Evolutionary conservation across 2,888 invertebrate species (phyloP).

Genomic region (Caenorhabditis japonica): DNA sequence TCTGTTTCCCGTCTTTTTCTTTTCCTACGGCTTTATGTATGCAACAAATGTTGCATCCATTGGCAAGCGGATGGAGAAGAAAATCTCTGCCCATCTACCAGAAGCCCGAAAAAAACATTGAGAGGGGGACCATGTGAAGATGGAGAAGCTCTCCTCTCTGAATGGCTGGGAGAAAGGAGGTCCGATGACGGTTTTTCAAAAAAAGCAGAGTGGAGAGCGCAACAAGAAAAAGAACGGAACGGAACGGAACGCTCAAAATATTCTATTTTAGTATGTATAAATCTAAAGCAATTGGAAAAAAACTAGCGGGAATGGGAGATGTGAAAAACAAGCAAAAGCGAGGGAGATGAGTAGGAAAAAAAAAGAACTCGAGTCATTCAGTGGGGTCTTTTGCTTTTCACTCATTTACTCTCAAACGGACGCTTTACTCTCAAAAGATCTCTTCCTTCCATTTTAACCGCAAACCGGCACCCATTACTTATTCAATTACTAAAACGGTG

Average conservation of each 20-base stretch:
- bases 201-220: not conserved
- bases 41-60: conserved; percentile 53
- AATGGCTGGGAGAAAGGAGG: conserved; percentile 8
- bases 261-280: conserved; percentile 39
- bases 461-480: conserved; percentile 51
- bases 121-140: conserved; percentile 18
- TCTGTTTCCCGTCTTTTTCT: conserved; percentile 15
- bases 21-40: conserved; percentile 39
- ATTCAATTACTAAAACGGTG: conserved; percentile 51
- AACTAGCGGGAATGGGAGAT: conserved; percentile 38
- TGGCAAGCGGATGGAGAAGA: conserved; percentile 38
- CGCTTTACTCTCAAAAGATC: conserved; percentile 45
- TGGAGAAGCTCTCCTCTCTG: conserved; percentile 17
- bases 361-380: conserved; percentile 49
- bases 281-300: conserved; percentile 44
- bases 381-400: conserved; percentile 44
- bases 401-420: conserved; percentile 33
- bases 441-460: conserved; percentile 31
- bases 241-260: conserved; percentile 19
- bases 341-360: conserved; percentile 3
- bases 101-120: conserved; percentile 31
- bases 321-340: conserved; percentile 51
- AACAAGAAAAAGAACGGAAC: conserved; percentile 12
- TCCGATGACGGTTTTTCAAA: conserved; percentile 1
- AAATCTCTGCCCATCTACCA: conserved; percentile 39